A percentile compares a stretch with the other conserved stretches of the same genome.
Conservation (phyloP, 2,113 vertebrate genomes). For the Collichthys lucidus region DNA sequence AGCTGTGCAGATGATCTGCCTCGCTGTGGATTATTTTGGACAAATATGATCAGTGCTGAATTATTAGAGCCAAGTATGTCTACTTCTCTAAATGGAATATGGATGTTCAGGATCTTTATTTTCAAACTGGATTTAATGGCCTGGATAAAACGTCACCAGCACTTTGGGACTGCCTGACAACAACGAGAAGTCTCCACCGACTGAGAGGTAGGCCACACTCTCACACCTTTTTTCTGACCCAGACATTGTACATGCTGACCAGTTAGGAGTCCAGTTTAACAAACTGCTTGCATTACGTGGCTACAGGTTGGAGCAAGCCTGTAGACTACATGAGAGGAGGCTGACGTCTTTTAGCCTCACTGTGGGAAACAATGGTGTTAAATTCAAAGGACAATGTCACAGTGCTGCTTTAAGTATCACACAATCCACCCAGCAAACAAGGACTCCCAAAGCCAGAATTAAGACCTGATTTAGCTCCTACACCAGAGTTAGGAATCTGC, state of each 20-base stretch:
- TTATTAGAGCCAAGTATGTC: not conserved
- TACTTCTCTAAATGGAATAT: slow-evolving; percentile 31
- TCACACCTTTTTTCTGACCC: not conserved
- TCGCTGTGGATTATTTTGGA: not conserved
- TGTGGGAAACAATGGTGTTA: not conserved
- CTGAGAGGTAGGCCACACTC: slow-evolving; percentile 53
- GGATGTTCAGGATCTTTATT: not conserved
- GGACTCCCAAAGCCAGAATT: not conserved
- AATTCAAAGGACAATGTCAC: not conserved
- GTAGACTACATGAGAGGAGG: not conserved
- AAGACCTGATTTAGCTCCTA: not conserved
- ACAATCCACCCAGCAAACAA: not conserved
- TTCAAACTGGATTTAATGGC: slow-evolving; percentile 24
- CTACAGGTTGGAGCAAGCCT: not conserved
- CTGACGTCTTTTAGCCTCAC: not conserved
- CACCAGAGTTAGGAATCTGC: not conserved
- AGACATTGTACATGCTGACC: not conserved
- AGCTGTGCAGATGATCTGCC: not conserved
- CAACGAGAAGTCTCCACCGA: not conserved
- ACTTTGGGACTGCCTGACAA: not conserved
- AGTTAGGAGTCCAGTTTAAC: not conserved
- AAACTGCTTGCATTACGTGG: not conserved
- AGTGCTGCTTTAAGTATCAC: not conserved
- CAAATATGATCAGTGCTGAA: slow-evolving; percentile 5
- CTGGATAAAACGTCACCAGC: not conserved